phyloP scores from a whole-genome alignment of 92 coral and sea anemone genomes.

The Galaxea fascicularis region DNA sequence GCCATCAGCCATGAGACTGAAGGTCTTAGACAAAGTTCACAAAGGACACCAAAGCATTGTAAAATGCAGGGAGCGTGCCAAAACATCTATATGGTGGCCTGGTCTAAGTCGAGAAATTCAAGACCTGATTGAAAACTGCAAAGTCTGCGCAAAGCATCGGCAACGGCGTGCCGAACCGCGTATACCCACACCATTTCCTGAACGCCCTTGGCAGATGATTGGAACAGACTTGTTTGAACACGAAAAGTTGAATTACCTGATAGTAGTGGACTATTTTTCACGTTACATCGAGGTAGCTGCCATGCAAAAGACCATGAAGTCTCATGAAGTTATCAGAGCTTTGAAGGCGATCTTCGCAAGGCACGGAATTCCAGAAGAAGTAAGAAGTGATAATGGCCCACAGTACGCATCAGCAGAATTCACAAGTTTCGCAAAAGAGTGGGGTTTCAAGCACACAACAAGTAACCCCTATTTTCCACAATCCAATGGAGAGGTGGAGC shows the following conservation, averaged over 20 bases:
- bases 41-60: constrained; percentile 14
- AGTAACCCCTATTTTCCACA: constrained; percentile 45
- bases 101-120: constrained; percentile 50
- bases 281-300: constrained; percentile 27
- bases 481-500: constrained; percentile 56
- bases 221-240: constrained; percentile 28
- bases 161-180: constrained; percentile 26
- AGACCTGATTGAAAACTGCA: constrained; percentile 42
- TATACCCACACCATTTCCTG: constrained; percentile 38
- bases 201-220: constrained; percentile 37
- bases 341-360: constrained; percentile 31
- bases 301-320: constrained; percentile 24
- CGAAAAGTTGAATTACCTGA: not conserved
- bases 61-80: constrained; percentile 18
- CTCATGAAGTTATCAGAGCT: constrained; percentile 16
- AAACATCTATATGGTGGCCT: constrained; percentile 50
- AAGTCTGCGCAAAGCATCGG: constrained; percentile 19
- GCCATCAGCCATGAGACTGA: constrained; percentile 10
- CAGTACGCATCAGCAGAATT: constrained; percentile 43
- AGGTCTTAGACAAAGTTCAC: not conserved
- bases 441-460: constrained; percentile 48
- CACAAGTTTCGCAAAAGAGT: constrained; percentile 41
- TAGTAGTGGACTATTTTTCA: constrained; percentile 47
- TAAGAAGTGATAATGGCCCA: constrained; percentile 41
- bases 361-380: constrained; percentile 57